Base-by-base conservation (phyloP, 2,797 vertebrate species). In the Anabacerthia variegaticeps region DNA sequence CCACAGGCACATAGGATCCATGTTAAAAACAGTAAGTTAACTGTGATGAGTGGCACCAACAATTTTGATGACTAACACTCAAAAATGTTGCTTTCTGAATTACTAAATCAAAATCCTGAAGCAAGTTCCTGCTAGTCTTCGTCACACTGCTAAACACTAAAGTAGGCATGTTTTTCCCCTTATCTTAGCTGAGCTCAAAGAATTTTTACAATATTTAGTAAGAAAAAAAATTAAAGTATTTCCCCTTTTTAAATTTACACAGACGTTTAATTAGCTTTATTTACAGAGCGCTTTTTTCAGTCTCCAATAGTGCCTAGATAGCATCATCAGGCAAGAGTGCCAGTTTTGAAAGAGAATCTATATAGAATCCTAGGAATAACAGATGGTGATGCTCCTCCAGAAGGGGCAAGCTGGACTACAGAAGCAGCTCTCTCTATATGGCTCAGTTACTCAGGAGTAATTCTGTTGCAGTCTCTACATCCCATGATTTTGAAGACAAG, bases 401-500 rank as follows among this genome's bases (percentile, higher is more conserved):
- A 98, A 97, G 95, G 98, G 98, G 96, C 95, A 97, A 97, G 97
- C 97, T 94, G 95, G 96, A 97, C 97, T 98, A 97, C 78, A 93
- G 91, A 97, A 96, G 97, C 96, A 97, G 97, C 96, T 97, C 93
- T 97, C 96, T 95, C 91, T 96, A 95, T 95, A 95, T 96, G 96
- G 95, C 97, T 99, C 98, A 99, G 98, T 99, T 99, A 98, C 99
- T 99, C 97, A 99, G 99, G 96, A 99, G 99, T 97, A 99, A 98
- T 98, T 99, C 99, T 98, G 99, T 99, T 79, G 99, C 99, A 84
- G 99, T 99, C 98, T 99, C 99, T 98, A 99, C 99, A 49, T 99
- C 99, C 99, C 99, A 99, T 94, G 99, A 99, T 98, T 99, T 99
- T 97, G 99, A 99, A 97, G 99, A 99, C 98, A 99, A 99, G 97